Evolutionary conservation across 2,888 invertebrate species (phyloP).

Genomic region (Disparrhopalites patrizii): DNA sequence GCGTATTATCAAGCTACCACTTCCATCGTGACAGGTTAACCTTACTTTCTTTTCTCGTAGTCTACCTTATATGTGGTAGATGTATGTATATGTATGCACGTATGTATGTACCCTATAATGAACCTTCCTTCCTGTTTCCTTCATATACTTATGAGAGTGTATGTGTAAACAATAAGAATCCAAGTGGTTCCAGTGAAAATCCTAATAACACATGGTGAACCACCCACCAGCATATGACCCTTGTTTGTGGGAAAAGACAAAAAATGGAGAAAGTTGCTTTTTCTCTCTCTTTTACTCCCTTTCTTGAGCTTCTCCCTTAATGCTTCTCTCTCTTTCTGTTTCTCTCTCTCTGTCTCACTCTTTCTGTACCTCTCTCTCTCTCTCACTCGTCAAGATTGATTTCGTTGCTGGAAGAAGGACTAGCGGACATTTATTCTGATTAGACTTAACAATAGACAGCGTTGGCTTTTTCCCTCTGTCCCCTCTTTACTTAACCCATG

Average conservation of each 20-base stretch:
- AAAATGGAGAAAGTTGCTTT: too few species aligned
- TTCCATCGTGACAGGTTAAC: constrained; percentile 3
- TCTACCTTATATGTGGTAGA: too few species aligned
- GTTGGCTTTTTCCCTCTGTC: constrained; percentile 9
- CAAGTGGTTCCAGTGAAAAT: background rate
- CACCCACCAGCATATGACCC: background rate
- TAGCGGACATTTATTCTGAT: constrained; percentile 14
- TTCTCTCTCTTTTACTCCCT: too few species aligned
- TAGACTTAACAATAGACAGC: constrained; percentile 19
- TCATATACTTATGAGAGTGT: background rate
- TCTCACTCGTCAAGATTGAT: constrained; percentile 15
- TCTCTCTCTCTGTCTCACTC: too few species aligned
- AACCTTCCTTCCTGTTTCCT: background rate
- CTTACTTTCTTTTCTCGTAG: too few species aligned
- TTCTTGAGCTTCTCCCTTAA: too few species aligned
- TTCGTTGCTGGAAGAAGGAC: constrained; percentile 2
- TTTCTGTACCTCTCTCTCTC: too few species aligned
- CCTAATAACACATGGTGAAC: background rate
- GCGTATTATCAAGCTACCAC: constrained; percentile 29
- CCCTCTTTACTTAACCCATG: background rate
- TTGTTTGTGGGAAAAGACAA: background rate
- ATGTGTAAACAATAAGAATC: background rate
- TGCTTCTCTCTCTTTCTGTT: too few species aligned
- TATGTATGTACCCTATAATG: background rate
- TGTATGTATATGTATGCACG: background rate